These are phyloP conservation scores for Toxostoma redivivum DNA, from an alignment of 2,113 vertebrate species.

Conservation along the genomic window DNA sequence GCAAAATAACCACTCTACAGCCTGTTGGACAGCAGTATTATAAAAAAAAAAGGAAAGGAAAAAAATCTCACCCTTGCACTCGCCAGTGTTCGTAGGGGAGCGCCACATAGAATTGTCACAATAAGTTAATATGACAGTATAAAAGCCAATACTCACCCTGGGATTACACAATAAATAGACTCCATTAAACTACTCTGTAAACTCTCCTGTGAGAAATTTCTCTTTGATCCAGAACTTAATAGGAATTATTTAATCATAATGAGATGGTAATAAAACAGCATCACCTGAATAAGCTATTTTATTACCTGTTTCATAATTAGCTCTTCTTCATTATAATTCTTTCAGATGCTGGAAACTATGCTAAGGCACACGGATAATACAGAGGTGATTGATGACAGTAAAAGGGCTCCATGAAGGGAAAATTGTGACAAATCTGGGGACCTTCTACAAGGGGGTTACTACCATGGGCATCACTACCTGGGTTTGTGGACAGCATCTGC, in stretches of 20 bases:
- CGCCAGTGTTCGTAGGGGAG: background rate
- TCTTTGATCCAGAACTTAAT: slow-evolving; percentile 72
- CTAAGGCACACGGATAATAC: background rate
- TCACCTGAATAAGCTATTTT: slow-evolving; percentile 74
- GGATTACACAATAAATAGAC: slow-evolving; percentile 70
- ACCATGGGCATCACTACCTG: accelerated
- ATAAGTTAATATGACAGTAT: slow-evolving; percentile 51
- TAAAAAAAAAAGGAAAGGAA: background rate
- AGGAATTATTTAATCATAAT: slow-evolving; percentile 75
- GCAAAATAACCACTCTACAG: background rate
- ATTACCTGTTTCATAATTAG: slow-evolving; percentile 69
- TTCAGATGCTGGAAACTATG: background rate
- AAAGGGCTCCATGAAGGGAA: background rate
- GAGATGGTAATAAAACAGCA: slow-evolving; percentile 73
- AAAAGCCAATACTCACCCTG: slow-evolving; percentile 57
- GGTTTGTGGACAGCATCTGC: background rate
- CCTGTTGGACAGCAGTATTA: background rate
- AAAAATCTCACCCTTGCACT: background rate
- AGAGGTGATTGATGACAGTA: background rate
- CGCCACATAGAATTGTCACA: background rate
- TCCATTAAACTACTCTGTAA: slow-evolving; percentile 69
- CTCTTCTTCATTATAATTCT: slow-evolving; percentile 55
- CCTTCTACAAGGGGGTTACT: too few relatives aligned
- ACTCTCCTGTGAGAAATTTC: slow-evolving; percentile 70
- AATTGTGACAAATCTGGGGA: background rate